phyloP scores from a whole-genome alignment of 2,888 invertebrate genomes.

The Himalopsyche anomala region DNA sequence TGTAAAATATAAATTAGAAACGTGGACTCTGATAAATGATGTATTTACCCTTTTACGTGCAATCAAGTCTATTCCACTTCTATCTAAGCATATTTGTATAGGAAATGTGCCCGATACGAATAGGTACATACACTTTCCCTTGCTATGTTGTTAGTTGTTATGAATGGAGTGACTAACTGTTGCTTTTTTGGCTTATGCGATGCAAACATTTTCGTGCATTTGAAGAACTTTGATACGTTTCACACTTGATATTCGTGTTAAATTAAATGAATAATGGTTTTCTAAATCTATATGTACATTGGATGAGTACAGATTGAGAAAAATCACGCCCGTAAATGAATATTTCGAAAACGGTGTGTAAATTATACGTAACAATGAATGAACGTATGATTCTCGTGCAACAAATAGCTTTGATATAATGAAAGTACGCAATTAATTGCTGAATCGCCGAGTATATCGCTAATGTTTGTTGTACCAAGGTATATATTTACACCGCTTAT shows the following conservation, averaged over 20 bases:
- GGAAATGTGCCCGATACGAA: slow-evolving; percentile 6
- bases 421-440: not conserved
- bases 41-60: not conserved
- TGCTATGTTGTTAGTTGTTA: slow-evolving; percentile 51
- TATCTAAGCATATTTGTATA: not conserved
- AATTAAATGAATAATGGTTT: not conserved
- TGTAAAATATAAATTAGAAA: not conserved
- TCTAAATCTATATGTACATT: not conserved
- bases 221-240: not conserved
- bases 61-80: not conserved
- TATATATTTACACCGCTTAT: slow-evolving; percentile 53
- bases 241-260: not conserved
- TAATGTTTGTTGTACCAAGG: not conserved
- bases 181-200: slow-evolving; percentile 44
- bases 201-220: slow-evolving; percentile 9
- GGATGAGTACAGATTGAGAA: not conserved
- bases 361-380: slow-evolving; percentile 29
- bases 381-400: slow-evolving; percentile 6
- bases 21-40: not conserved
- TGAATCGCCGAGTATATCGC: not conserved
- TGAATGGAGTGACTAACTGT: slow-evolving; percentile 59
- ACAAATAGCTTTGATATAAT: not conserved
- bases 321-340: slow-evolving; percentile 20
- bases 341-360: slow-evolving; percentile 2
- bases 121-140: slow-evolving; percentile 19